Base-by-base conservation (phyloP, 2,113 vertebrate species). In the Myodes glareolus region DNA sequence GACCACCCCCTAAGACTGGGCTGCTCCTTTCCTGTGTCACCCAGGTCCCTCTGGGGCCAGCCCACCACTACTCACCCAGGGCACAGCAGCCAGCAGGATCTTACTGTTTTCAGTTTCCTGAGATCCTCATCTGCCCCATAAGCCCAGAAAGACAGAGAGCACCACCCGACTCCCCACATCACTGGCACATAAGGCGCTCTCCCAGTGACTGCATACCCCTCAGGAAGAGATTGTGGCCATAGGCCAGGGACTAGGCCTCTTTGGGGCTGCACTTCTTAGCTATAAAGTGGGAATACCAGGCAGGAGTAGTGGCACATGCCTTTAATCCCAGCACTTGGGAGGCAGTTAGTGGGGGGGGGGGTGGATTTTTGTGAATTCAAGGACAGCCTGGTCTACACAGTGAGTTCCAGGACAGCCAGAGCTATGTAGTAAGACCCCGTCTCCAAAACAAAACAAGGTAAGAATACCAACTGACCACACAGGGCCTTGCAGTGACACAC, bases 1-100 rank as follows among this genome's bases (percentile, higher is more conserved):
- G 14, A 25, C 80, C 3, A 7, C 45, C 17, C 0, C 19, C 1
- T 19, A 1, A 10, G 12, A 70, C 29, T 19, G 8, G 3, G 11
- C 31, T 17, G 23, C 33, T 33, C 47, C 36, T 2, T 31, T 3
- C 1, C 33, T 86, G 25, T 16, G 1, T 0, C 27, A 39, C 0
- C 7, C 4, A 39, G 33, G 11, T n/a, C 27, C 68, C 82, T 52
- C 50, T 50, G 36, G 7, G 47, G 39, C 65, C n/a, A 23, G 45
- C 16, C 42, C 13, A 3, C 42, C 13, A 3, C 88, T 45, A 85
- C 39, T 65, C 58, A 85, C 25, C 45, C 81, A 39, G 33, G 5
- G 21, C 8, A 33, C 23, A 52, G 61, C 58, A 55, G 65, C 91
- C 36, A n/a, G 16, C 7, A 23, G 72, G 42, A 31, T 61, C 55